phyloP scores from a whole-genome alignment of 2,888 invertebrate species.

The Siphonodentalium dalli region DNA sequence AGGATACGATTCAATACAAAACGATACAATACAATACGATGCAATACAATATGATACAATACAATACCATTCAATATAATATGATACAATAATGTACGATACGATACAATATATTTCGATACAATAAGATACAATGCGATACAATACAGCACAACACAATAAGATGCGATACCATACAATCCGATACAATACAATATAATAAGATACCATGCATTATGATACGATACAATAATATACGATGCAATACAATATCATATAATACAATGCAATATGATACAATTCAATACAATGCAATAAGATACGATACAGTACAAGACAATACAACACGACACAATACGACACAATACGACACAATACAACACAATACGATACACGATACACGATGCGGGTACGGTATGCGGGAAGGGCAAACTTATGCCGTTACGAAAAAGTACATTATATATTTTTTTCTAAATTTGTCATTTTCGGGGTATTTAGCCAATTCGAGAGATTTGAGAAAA shows the following conservation, averaged over 20 bases:
- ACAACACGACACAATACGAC: background rate
- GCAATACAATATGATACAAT: no score
- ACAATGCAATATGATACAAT: slow-evolving; percentile 4
- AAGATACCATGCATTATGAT: slow-evolving; percentile 1
- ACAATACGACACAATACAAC: slow-evolving; percentile 1
- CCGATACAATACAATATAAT: background rate
- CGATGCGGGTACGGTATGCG: no score
- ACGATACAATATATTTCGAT: slow-evolving; percentile 1
- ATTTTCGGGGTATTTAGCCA: no score
- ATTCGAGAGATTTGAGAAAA: no score
- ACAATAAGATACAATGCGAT: slow-evolving; percentile 6
- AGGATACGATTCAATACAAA: no score
- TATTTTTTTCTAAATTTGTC: no score
- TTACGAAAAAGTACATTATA: no score
- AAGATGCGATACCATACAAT: background rate
- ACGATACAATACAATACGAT: no score
- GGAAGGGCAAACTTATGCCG: no score
- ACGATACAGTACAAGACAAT: background rate
- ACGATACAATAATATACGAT: slow-evolving; percentile 1
- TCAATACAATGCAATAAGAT: background rate
- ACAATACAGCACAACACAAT: background rate
- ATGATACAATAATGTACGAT: slow-evolving; percentile 1
- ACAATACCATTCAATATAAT: no score
- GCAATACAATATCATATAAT: slow-evolving; percentile 2
- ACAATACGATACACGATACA: background rate